These are phyloP conservation scores for Pachypeltis micranthus DNA, from an alignment of 1,140 invertebrate genomes.

Conservation along the genomic window DNA sequence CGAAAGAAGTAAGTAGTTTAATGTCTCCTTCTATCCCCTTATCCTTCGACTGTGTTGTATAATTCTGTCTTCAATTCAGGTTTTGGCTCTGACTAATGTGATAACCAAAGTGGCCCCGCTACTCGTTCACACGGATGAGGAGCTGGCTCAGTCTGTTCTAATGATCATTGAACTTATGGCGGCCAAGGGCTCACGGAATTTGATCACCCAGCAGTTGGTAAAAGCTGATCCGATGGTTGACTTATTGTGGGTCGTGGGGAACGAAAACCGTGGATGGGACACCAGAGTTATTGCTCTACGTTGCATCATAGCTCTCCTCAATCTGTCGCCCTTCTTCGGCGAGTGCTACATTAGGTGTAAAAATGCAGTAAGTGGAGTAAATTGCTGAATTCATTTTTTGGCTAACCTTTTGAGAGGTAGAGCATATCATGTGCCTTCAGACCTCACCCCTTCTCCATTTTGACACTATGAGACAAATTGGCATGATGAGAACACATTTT, in stretches of 20 bases:
- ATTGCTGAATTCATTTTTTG: too few relatives aligned
- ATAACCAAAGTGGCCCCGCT: neutral
- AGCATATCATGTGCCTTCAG: too few relatives aligned
- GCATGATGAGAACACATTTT: too few relatives aligned
- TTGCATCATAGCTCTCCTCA: constrained; percentile 1
- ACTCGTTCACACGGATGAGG: neutral
- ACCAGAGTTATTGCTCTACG: neutral
- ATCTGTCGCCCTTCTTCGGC: neutral
- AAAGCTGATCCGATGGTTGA: neutral
- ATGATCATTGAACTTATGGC: neutral
- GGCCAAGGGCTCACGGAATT: neutral
- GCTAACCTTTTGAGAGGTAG: too few relatives aligned
- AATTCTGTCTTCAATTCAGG: too few relatives aligned
- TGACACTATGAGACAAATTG: too few relatives aligned
- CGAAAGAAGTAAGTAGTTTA: neutral
- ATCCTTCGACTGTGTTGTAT: too few relatives aligned
- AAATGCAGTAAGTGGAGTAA: neutral
- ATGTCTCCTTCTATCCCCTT: too few relatives aligned
- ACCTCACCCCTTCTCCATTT: too few relatives aligned
- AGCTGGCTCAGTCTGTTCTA: neutral
- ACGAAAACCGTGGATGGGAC: neutral
- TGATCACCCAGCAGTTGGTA: neutral
- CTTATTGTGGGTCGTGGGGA: neutral
- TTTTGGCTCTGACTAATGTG: neutral
- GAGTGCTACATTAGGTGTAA: neutral